Evolutionary conservation across 2,113 vertebrate species (phyloP).

Genomic region (Telmatochromis sp.): DNA sequence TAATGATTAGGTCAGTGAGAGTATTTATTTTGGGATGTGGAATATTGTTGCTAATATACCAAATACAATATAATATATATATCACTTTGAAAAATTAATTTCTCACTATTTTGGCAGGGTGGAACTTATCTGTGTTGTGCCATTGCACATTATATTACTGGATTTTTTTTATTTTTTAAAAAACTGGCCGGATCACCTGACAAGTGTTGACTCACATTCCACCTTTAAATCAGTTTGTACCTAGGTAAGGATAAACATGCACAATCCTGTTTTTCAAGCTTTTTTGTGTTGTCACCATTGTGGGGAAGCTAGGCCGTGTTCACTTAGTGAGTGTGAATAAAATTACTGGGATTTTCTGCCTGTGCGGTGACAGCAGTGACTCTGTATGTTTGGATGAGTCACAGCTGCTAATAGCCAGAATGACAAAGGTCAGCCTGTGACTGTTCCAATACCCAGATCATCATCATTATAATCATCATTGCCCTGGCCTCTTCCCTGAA

Average conservation of each 20-base stretch:
- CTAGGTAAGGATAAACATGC: not conserved
- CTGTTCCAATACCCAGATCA: not conserved
- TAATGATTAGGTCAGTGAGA: not conserved
- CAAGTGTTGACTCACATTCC: not conserved
- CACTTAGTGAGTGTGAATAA: not conserved
- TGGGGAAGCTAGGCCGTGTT: not conserved
- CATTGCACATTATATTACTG: not conserved
- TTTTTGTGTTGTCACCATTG: not conserved
- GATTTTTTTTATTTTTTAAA: rapidly evolving
- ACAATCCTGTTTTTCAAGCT: not conserved
- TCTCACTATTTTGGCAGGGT: not conserved
- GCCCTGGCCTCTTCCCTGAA: not conserved
- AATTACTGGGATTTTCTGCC: too few species aligned
- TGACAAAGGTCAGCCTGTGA: conserved; percentile 13
- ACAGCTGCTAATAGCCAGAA: conserved; percentile 13
- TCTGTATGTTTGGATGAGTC: conserved; percentile 10
- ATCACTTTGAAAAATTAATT: not conserved
- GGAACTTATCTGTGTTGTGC: not conserved
- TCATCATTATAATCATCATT: not conserved
- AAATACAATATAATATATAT: not conserved
- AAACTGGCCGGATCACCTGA: not conserved
- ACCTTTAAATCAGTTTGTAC: not conserved
- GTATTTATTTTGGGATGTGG: not conserved
- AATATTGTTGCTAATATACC: not conserved
- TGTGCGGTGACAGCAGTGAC: not conserved